Evolutionary conservation across 2,113 vertebrate species (phyloP), one percentile per base, ranked within the genome.

Genomic region (Mesitornis unicolor): DNA sequence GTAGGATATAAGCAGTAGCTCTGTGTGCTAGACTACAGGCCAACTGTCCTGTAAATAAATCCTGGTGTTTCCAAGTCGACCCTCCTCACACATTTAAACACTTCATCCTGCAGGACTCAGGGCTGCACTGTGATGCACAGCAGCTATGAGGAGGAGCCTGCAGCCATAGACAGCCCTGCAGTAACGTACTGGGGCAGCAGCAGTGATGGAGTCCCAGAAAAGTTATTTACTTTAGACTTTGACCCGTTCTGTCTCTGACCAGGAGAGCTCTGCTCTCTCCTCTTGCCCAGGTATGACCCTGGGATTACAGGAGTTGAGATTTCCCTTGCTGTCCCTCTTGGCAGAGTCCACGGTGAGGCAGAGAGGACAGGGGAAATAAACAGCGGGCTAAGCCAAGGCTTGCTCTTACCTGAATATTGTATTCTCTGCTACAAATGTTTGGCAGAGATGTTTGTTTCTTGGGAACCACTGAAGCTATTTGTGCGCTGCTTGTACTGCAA

Each of bases 1-100:
- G 31, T 33, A 86, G 43, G 88, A 57, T n/a, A 48, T 51, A 86
- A 92, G 79, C 85, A 91, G 75, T 43, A 95, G 82, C 43, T 94
- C 85, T 86, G 59, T n/a, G 73, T 60, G 85, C 90, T 60, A 74
- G 82, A 89, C 88, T 84, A 71, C 83, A 86, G 68, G 80, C 93
- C 75, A 60, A 16, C 51, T 67, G 50, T 89, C 79, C 88, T 92
- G 79, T 88, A 90, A 95, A 96, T 92, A 93, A 96, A 95, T 93
- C 77, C 82, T 78, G 71, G 64, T 81, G 71, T 86, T 92, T 86
- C 80, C 83, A 84, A 71, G 73, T 2, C 90, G 92, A 89, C 95
- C 82, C 87, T 54, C 47, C 70, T 38, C 0, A 0, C 78, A 63
- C 53, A 71, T 71, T 95, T 97, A 96, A 96, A 67, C 90, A 93